Conservation (phyloP, 1,140 invertebrate species). For the Orchesella cincta region DNA sequence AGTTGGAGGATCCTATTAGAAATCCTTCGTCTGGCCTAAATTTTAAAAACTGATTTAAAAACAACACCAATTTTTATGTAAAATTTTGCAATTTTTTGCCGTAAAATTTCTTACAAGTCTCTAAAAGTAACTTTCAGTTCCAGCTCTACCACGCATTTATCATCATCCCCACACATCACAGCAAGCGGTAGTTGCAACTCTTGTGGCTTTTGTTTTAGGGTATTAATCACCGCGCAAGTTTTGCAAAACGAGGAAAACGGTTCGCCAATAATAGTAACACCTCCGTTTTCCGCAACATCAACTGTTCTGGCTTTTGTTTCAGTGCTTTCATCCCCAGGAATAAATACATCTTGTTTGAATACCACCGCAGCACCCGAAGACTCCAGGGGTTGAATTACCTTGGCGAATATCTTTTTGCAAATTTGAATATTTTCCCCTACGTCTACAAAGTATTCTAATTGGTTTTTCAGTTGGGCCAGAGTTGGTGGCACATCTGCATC, state of each 20-base stretch:
- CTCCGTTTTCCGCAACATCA: not conserved
- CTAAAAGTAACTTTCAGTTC: conserved; percentile 22
- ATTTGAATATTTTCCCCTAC: not conserved
- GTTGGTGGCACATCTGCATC: not conserved
- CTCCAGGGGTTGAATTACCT: not conserved
- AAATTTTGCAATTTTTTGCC: not conserved
- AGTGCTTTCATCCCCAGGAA: not conserved
- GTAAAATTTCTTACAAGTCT: conserved; percentile 23
- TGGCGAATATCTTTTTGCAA: not conserved
- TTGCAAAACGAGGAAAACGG: conserved; percentile 24
- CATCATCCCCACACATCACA: conserved; percentile 34
- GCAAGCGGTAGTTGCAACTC: conserved; percentile 20
- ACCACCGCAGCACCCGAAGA: not conserved
- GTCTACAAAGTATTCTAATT: not conserved
- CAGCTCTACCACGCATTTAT: conserved; percentile 29
- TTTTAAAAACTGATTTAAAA: not conserved
- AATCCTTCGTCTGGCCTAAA: not conserved
- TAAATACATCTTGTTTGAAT: not conserved
- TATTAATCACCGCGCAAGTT: conserved; percentile 26
- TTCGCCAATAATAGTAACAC: not conserved
- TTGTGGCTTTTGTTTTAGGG: not conserved
- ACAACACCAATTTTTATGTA: not conserved
- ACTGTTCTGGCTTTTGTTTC: not conserved
- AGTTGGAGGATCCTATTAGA: not conserved
- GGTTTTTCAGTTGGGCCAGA: not conserved